Evolutionary conservation across 2,113 vertebrate genomes (phyloP), one percentile per base, ranked within the genome.

Genomic region (Bambusicola thoracicus): DNA sequence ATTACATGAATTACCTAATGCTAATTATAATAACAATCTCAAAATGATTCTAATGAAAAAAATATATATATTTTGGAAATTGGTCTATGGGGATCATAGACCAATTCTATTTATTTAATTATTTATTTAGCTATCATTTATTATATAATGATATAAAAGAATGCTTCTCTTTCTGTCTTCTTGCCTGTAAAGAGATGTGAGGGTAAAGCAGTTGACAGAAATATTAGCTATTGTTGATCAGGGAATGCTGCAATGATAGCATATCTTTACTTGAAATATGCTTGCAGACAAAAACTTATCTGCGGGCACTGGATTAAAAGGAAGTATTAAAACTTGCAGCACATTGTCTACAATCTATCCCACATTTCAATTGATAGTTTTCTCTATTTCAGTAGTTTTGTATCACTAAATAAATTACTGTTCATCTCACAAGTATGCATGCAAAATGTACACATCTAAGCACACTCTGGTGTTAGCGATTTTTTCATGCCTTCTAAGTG

Each of bases 381-480:
- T n/a, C 16, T 56, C 21, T 15, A 11, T 67, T 82, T 19, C 16
- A 2, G 3, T 73, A 44, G 59, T 21, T 46, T 34, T 41, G 7
- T 32, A 40, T 65, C 66, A 34, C 22, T 25, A 20, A 21, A 22
- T 2, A 43, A 46, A 30, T 68, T 25, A 21, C 30, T 53, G 2
- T 77, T 53, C 66, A 14, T 12, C 32, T 46, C 11, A 27, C 38
- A 46, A 10, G 4, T 0, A 15, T 2, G 2, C 22, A 13, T 2
- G 10, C 7, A 6, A 40, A 40, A n/a, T 10, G 14, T 0, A 4
- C 11, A 0, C 8, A 51, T 17, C 59, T 24, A 25, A 48, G 44
- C 32, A 17, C 49, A 3, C 43, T 34, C 43, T 55, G 2, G 11
- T 6, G 53, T 55, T 17, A 12, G 56, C 36, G 30, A 4, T 17